These are phyloP conservation scores for Melanaphis sacchari DNA, from an alignment of 1,140 invertebrate species.

Conservation along the genomic window DNA sequence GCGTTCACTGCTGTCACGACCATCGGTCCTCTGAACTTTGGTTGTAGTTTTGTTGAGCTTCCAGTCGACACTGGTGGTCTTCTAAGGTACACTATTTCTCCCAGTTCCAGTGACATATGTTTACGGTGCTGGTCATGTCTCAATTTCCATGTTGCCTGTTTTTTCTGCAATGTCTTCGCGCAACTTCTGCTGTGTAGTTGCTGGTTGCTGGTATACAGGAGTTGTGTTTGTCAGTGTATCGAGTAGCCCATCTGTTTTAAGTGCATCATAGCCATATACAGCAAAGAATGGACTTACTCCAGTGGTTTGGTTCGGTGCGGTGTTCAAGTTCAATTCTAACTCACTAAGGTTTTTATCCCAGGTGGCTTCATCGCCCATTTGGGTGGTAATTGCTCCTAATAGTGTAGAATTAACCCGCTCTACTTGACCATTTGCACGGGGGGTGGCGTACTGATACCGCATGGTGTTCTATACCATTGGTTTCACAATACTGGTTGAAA, in stretches of 20 bases:
- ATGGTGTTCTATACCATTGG: neutral
- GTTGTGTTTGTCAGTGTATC: neutral
- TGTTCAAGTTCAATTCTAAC: neutral
- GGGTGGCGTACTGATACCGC: constrained; percentile 17
- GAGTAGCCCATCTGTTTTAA: neutral
- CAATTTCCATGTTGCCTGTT: neutral
- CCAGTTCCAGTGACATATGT: neutral
- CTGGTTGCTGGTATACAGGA: neutral
- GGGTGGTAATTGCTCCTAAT: neutral
- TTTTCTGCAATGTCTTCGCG: neutral
- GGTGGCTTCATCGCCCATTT: neutral
- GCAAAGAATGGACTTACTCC: constrained; percentile 33
- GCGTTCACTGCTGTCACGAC: neutral
- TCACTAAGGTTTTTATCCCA: neutral
- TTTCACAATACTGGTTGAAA: neutral
- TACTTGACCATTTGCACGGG: constrained; percentile 16
- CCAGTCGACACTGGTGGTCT: neutral
- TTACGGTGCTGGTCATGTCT: neutral
- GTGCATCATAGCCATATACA: neutral
- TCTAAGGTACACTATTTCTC: constrained; percentile 22
- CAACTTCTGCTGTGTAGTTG: neutral
- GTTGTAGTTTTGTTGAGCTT: constrained; percentile 14
- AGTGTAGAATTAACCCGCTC: neutral
- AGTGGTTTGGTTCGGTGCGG: neutral
- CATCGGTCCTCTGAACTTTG: constrained; percentile 35